phyloP scores from a whole-genome alignment of 2,888 invertebrate species.

The Mimachlamys varia region DNA sequence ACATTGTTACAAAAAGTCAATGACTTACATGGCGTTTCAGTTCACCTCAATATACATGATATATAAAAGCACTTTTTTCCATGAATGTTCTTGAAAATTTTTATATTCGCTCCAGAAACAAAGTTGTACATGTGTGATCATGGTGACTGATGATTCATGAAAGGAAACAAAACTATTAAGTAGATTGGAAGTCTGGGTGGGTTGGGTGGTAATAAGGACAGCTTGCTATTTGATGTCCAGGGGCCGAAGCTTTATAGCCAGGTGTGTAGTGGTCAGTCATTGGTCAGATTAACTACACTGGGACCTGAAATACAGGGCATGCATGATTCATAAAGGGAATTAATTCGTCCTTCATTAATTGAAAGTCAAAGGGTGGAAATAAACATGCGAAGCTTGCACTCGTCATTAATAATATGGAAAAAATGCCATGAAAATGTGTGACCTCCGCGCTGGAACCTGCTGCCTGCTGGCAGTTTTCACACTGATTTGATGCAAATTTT shows the following conservation, averaged over 20 bases:
- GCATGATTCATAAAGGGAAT: conserved; percentile 31
- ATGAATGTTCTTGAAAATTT: neutral
- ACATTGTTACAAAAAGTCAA: neutral
- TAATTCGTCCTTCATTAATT: neutral
- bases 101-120: neutral
- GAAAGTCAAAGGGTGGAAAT: neutral
- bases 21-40: neutral
- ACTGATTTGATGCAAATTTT: neutral
- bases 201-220: neutral
- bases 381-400: neutral
- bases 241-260: neutral
- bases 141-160: neutral
- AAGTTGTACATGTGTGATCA: neutral
- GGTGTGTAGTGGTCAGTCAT: neutral
- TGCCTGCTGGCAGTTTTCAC: neutral
- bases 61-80: neutral
- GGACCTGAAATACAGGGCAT: neutral
- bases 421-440: neutral
- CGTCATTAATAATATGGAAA: conserved; percentile 28
- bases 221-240: conserved; percentile 19
- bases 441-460: neutral
- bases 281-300: neutral
- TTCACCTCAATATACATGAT: too few relatives aligned
- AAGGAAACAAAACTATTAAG: neutral
- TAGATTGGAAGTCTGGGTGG: neutral